Conservation (phyloP, 2,797 vertebrate genomes). For the Acanthurus leucopareius region DNA sequence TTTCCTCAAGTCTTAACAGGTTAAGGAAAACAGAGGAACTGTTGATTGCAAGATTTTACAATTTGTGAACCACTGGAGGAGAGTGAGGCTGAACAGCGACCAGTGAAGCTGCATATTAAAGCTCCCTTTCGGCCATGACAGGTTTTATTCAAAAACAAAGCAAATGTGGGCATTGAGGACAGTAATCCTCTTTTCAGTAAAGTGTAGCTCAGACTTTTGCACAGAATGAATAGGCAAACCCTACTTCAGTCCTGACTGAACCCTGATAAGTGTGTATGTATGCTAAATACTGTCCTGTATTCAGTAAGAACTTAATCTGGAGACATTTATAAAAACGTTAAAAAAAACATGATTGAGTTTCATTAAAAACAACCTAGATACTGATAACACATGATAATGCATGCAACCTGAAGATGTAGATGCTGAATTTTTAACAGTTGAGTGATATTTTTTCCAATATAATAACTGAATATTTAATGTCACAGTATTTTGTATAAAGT, state of each 20-base stretch:
- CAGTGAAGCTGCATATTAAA: constrained; percentile 16
- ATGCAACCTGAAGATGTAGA: constrained; percentile 24
- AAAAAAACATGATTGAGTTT: constrained; percentile 1
- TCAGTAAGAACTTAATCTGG: background rate
- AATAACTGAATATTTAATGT: constrained; percentile 36
- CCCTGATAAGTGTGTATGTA: background rate
- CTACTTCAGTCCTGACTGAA: background rate
- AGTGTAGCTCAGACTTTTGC: background rate
- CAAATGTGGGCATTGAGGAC: constrained; percentile 3
- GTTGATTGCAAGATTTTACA: constrained; percentile 33
- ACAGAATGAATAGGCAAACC: constrained; percentile 1
- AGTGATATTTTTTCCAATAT: constrained; percentile 10
- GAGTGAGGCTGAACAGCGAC: constrained; percentile 15
- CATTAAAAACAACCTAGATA: constrained; percentile 13
- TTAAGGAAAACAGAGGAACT: constrained; percentile 16
- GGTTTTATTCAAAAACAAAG: constrained; percentile 35
- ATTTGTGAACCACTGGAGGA: constrained; percentile 36
- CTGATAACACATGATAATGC: constrained; percentile 37
- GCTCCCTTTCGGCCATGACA: constrained; percentile 13
- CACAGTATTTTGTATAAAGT: background rate
- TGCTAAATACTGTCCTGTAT: too few species aligned
- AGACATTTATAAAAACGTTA: background rate
- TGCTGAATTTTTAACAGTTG: constrained; percentile 7
- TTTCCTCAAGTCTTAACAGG: too few species aligned
- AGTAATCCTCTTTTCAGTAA: constrained; percentile 11